A percentile compares a stretch with the other conserved stretches of the same genome.
These are phyloP conservation scores for Prolemur simus DNA, from an alignment of 2,113 vertebrate species.

Conservation along the genomic window DNA sequence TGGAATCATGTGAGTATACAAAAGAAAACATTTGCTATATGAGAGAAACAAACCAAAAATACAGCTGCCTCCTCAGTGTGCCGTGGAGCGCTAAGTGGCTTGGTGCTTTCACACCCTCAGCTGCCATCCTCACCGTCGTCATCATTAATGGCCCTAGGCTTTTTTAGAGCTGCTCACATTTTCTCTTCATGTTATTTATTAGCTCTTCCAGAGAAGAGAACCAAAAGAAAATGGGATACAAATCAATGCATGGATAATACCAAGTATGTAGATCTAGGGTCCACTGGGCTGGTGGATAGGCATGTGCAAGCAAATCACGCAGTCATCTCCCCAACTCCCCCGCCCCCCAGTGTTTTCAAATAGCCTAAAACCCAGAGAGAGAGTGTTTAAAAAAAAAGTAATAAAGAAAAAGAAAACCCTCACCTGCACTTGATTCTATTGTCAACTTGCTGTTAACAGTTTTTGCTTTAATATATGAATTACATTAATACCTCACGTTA, in stretches of 20 bases:
- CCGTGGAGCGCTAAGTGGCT: background rate
- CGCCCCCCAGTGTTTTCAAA: slow-evolving; percentile 37
- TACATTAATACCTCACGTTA: slow-evolving; percentile 89
- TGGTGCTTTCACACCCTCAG: background rate
- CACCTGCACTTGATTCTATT: slow-evolving; percentile 84
- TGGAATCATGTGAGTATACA: background rate
- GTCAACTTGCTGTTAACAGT: slow-evolving; percentile 86
- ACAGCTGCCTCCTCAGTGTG: background rate
- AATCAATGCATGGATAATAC: background rate
- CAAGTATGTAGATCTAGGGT: background rate
- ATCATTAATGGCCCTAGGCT: background rate
- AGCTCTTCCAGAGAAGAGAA: slow-evolving; percentile 13
- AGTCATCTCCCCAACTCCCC: background rate
- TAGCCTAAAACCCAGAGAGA: slow-evolving; percentile 67
- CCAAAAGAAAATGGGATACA: background rate
- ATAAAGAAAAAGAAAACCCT: slow-evolving; percentile 78
- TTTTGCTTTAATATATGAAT: slow-evolving; percentile 89
- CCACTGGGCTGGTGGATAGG: background rate
- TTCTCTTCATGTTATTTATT: background rate
- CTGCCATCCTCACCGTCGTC: background rate
- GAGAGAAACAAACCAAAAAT: background rate
- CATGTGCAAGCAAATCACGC: background rate
- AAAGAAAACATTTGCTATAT: background rate
- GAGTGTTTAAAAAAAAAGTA: slow-evolving; percentile 71
- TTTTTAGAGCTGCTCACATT: background rate